phyloP scores from a whole-genome alignment of 2,888 invertebrate species.

The Lasius platythorax region DNA sequence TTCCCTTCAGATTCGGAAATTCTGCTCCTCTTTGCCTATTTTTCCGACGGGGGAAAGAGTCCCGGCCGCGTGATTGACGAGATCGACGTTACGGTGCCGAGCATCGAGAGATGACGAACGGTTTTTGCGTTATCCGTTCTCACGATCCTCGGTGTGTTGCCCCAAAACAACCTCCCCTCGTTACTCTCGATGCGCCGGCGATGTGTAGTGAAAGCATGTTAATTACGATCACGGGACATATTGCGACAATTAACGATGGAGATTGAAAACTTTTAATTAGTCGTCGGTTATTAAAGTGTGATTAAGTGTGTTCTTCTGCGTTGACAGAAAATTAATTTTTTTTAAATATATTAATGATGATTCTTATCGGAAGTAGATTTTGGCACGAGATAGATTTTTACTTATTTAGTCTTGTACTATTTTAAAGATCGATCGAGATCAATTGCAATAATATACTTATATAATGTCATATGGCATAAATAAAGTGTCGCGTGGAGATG shows the following conservation, averaged over 20 bases:
- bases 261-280: slow-evolving; percentile 27
- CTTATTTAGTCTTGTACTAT: not conserved
- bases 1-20: slow-evolving; percentile 49
- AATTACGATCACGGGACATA: not conserved
- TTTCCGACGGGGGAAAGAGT: not conserved
- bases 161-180: slow-evolving; percentile 37
- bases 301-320: not conserved
- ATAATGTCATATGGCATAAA: not conserved
- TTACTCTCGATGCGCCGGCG: slow-evolving; percentile 35
- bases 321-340: not conserved
- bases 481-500: not conserved
- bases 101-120: slow-evolving; percentile 72
- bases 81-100: slow-evolving; percentile 61
- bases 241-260: slow-evolving; percentile 9
- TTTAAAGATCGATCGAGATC: not conserved
- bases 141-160: not conserved
- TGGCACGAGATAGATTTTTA: not conserved
- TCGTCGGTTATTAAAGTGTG: not conserved
- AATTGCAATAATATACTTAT: not conserved
- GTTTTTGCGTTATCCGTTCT: slow-evolving; percentile 43
- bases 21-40: slow-evolving; percentile 35
- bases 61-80: slow-evolving; percentile 66
- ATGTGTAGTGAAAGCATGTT: slow-evolving; percentile 50
- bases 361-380: not conserved
- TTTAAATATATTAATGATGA: not conserved